These are phyloP conservation scores for Gobionotothen gibberifrons DNA, from an alignment of 2,797 vertebrate species.

Conservation along the genomic window DNA sequence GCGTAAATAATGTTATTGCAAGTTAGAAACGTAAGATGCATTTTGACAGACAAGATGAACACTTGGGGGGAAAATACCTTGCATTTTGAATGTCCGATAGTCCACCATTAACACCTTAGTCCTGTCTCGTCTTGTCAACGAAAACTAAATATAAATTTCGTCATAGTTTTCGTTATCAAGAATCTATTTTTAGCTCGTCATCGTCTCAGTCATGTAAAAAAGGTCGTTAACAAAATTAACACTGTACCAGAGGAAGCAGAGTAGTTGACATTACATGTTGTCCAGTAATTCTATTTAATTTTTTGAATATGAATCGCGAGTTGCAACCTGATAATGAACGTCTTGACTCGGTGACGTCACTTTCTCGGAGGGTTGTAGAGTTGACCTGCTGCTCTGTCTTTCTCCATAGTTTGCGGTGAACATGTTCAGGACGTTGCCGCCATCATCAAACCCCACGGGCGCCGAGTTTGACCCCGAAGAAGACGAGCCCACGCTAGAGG, in stretches of 20 bases:
- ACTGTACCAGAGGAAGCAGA: background rate
- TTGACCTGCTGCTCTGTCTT: conserved; percentile 1
- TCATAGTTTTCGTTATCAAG: no score
- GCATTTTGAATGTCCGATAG: no score
- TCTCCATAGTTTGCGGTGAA: conserved; percentile 92
- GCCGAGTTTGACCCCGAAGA: conserved; percentile 99
- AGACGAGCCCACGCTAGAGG: conserved; percentile 97
- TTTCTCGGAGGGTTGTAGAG: background rate
- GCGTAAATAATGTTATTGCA: no score
- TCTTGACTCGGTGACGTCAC: background rate
- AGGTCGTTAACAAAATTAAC: no score
- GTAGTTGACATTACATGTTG: background rate
- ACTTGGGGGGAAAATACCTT: no score
- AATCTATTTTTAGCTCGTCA: no score
- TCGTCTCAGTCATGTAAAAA: no score
- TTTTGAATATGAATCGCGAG: background rate
- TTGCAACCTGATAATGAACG: background rate
- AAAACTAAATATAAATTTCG: no score
- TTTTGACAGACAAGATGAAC: no score
- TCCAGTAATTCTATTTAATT: background rate
- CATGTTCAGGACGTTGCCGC: conserved; percentile 97
- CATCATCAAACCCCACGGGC: conserved; percentile 97
- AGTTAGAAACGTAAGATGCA: no score
- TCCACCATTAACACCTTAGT: no score
- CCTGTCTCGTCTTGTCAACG: no score